Evolutionary conservation across 2,888 invertebrate genomes (phyloP), one percentile per base, ranked within the genome.

Genomic region (Scaptomyza tumidula): DNA sequence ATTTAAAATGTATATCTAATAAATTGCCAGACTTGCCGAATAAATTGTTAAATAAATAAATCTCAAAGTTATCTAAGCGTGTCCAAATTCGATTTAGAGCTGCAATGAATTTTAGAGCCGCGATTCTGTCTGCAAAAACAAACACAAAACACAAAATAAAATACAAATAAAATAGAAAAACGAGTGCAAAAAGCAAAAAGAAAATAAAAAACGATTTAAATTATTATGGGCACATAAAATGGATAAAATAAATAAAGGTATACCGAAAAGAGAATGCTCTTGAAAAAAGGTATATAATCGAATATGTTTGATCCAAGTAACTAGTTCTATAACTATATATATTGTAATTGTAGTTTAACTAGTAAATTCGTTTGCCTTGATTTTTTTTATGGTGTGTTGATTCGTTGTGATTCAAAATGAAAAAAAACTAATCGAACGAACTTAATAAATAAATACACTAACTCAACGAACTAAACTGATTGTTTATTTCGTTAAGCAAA

Each of bases 51-150:
- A 81, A 79, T 76, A 85, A 85, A 85, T 85, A 85, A 80, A 80
- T 80, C 86, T 82, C 57, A 80, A 85, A 80, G 83, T 72, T 82
- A 85, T 78, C 86, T 79, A 85, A 85, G 86, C 80, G 86, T 80
- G 79, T 78, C 76, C 68, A 72, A 82, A 82, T 79, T 85, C 86
- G 83, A 80, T 85, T 79, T 85, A 85, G 73, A 79, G 73, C 80
- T 60, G 54, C 71, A 77, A 72, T 76, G 60, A 58, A 61, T 19
- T 19, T 19, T 19, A 19, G 1, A 19, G 19, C 19, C 57, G 71
- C 60, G 71, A 55, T 58, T 53, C 52, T 68, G 55, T 59, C 62
- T 77, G 41, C 45, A 29, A 41, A 52, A 41, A 35, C 24, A 24
- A 61, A 49, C 37, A 31, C n/a, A 33, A 59, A 46, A 27, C 37